Evolutionary conservation across 2,797 vertebrate species (phyloP).

Genomic region (Myiothlypis chrysogaster): DNA sequence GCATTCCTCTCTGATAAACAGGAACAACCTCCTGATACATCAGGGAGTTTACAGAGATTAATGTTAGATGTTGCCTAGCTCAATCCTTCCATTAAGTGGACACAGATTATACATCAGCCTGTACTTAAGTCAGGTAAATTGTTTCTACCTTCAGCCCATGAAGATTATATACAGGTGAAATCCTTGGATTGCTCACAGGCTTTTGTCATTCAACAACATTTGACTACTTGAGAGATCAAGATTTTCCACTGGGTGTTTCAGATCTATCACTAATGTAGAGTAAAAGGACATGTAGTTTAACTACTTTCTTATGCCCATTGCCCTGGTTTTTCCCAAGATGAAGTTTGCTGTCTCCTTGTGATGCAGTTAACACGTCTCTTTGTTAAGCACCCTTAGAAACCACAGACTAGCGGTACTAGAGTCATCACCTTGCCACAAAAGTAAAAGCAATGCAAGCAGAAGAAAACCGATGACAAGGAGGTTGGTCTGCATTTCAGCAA

Average conservation of each 20-base stretch:
- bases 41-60: not conserved
- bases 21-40: not conserved
- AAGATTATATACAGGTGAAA: not conserved
- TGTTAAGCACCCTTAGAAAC: not conserved
- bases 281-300: not conserved
- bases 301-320: not conserved
- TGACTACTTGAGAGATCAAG: not conserved
- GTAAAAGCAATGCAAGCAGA: not conserved
- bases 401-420: not conserved
- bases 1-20: not conserved
- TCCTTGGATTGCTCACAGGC: not conserved
- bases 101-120: not conserved
- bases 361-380: not conserved
- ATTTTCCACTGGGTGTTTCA: not conserved
- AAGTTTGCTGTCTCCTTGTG: not conserved
- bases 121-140: not conserved
- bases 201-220: not conserved
- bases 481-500: not conserved
- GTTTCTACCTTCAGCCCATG: not conserved
- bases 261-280: not conserved
- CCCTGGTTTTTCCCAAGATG: not conserved
- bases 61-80: not conserved
- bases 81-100: not conserved
- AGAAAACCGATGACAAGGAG: not conserved
- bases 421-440: not conserved